Evolutionary conservation across 2,888 invertebrate species (phyloP).

Genomic region (Scaptomyza polygonia): DNA sequence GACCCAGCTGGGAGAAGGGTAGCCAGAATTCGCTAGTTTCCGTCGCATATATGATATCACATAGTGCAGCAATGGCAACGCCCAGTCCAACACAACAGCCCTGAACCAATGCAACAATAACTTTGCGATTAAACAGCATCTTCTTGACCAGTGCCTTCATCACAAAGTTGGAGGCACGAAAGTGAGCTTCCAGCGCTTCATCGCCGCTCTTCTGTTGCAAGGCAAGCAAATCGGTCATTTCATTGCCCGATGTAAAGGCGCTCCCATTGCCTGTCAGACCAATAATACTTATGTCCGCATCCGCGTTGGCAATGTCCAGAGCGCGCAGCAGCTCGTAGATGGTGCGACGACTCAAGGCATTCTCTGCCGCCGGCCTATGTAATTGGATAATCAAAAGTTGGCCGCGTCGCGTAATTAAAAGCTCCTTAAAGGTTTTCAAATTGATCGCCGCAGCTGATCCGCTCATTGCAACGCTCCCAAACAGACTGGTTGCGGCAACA

Average conservation of each 20-base stretch:
- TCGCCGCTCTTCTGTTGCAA: conserved; percentile 29
- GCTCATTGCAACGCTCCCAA: conserved; percentile 40
- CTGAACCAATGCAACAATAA: conserved; percentile 94
- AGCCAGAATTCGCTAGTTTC: conserved; percentile 93
- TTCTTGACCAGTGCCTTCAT: conserved; percentile 88
- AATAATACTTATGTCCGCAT: conserved; percentile 88
- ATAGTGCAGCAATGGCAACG: conserved; percentile 91
- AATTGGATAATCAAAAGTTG: conserved; percentile 87
- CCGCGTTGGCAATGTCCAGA: conserved; percentile 88
- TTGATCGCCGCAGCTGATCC: conserved; percentile 29
- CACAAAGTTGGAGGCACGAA: conserved; percentile 72
- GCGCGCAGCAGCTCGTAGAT: conserved; percentile 88
- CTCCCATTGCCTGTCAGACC: conserved; percentile 87
- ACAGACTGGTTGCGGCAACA: conserved; percentile 25
- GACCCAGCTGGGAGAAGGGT: conserved; percentile 94
- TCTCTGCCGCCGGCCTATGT: conserved; percentile 91
- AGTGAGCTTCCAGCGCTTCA: conserved; percentile 70
- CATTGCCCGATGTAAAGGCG: conserved; percentile 69
- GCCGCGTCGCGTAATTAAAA: conserved; percentile 80
- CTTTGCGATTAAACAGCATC: conserved; percentile 94
- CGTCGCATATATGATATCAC: conserved; percentile 94
- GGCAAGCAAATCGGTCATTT: conserved; percentile 49
- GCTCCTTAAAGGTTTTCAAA: conserved; percentile 54
- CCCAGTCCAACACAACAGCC: conserved; percentile 96
- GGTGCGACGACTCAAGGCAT: conserved; percentile 90